These are phyloP conservation scores for Percina caprodes DNA, from an alignment of 2,113 vertebrate genomes.

Conservation along the genomic window DNA sequence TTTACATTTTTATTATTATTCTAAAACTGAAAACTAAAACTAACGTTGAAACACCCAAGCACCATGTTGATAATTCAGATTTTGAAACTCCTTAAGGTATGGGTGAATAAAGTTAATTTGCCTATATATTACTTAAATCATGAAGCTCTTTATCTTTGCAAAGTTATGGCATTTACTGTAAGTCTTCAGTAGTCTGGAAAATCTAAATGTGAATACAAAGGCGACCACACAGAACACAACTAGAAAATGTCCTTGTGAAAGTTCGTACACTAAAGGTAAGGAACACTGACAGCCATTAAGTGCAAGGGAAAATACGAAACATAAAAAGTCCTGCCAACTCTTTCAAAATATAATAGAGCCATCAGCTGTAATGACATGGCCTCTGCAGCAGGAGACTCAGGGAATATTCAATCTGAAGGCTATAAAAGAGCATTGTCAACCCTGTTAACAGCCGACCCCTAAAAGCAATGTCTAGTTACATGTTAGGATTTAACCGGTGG, in stretches of 20 bases:
- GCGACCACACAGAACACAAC: constrained; percentile 1
- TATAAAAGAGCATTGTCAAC: constrained; percentile 84
- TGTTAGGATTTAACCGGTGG: constrained; percentile 77
- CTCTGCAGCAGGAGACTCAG: constrained; percentile 68
- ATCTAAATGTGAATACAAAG: constrained; percentile 28
- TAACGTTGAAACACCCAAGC: neutral
- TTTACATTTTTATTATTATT: neutral
- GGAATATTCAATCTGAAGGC: constrained; percentile 85
- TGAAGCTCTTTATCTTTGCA: neutral
- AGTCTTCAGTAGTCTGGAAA: neutral
- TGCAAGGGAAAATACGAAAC: constrained; percentile 63
- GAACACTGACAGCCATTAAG: constrained; percentile 64
- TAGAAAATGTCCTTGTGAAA: constrained; percentile 55
- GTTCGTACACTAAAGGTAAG: constrained; percentile 48
- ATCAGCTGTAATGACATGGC: constrained; percentile 84
- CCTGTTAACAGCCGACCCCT: constrained; percentile 82
- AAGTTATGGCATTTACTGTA: constrained; percentile 33
- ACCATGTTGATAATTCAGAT: neutral
- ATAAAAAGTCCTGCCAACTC: constrained; percentile 76
- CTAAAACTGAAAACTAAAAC: too few relatives aligned
- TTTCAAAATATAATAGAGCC: constrained; percentile 79
- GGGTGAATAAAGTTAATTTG: neutral
- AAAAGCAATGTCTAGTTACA: constrained; percentile 87
- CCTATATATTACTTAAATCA: neutral
- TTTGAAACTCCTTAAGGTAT: neutral